Evolutionary conservation across 1,140 invertebrate species (phyloP).

Genomic region (Ceratina calcarata): DNA sequence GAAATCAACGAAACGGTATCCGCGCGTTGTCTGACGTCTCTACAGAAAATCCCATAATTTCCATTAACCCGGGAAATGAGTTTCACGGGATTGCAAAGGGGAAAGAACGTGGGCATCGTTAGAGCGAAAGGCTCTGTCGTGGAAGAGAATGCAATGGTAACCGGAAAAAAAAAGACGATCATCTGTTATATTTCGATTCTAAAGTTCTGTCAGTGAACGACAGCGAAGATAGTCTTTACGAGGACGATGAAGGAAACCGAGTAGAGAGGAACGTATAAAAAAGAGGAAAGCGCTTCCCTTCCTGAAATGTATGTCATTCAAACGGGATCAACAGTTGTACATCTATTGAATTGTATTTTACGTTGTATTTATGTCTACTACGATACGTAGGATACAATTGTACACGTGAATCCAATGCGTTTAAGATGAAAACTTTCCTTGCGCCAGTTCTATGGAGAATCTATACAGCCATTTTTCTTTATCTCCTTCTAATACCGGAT

Average conservation of each 20-base stretch:
- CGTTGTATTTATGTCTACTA: neutral
- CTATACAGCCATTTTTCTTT: no score
- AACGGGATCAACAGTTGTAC: neutral
- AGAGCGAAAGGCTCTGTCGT: neutral
- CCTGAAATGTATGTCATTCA: neutral
- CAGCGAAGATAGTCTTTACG: neutral
- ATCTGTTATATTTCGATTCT: neutral
- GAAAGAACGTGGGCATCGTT: neutral
- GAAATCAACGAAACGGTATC: constrained; percentile 3
- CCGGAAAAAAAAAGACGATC: neutral
- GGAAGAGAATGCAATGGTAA: constrained; percentile 12
- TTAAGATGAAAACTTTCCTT: neutral
- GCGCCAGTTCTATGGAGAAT: neutral
- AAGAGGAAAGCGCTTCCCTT: neutral
- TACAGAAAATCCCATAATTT: constrained; percentile 2
- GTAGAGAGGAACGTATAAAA: no score
- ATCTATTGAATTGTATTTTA: neutral
- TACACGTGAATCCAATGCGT: neutral
- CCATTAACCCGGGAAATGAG: constrained; percentile 21
- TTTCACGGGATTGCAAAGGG: constrained; percentile 3
- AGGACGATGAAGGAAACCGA: neutral
- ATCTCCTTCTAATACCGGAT: neutral
- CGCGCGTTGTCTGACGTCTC: neutral
- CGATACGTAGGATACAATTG: neutral
- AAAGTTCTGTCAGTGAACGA: neutral